Evolutionary conservation across 2,797 vertebrate genomes (phyloP), one percentile per base, ranked within the genome.

Genomic region (Brachymystax lenok): DNA sequence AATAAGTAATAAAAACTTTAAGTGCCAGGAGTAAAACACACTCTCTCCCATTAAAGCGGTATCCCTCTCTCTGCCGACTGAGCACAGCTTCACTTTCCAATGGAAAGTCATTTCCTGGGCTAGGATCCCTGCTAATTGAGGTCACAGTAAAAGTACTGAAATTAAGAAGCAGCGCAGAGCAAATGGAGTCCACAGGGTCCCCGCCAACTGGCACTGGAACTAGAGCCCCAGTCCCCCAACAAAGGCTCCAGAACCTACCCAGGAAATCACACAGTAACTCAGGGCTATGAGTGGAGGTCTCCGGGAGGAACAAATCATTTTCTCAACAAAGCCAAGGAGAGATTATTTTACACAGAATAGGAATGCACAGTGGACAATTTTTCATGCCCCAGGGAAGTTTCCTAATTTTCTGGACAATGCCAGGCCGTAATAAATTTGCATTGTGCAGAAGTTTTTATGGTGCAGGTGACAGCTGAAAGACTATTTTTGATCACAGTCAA

Each of bases 261-360:
- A 93, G 90, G 88, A 93, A 93, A 93, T 93, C 93, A 94, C 93
- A 92, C 87, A 87, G 88, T 85, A 87, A 92, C 90, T 93, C 88
- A 89, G 88, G 89, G 92, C 92, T 90, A 86, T 87, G 90, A 91
- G 88, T 86, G 74, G 86, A 90, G 91, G 88, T 90, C 90, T 92
- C 89, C 90, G 90, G 84, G 85, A 93, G 91, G 89, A 93, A 91
- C 89, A 88, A 91, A 92, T 92, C 89, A 90, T 91, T 90, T 89
- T 88, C 89, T 90, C 90, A 83, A 91, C 91, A 93, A 93, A 92
- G 91, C 88, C 89, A 90, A 87, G 85, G 86, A 90, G 83, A 91
- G 92, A 92, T 93, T 93, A 92, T 86, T 84, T 90, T 85, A 79
- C 85, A 87, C 84, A 84, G 84, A 91, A 89, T 84, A 90, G 87